Evolutionary conservation across 2,113 vertebrate species (phyloP), one percentile per base, ranked within the genome.

Genomic region (Aphyosemion australe): DNA sequence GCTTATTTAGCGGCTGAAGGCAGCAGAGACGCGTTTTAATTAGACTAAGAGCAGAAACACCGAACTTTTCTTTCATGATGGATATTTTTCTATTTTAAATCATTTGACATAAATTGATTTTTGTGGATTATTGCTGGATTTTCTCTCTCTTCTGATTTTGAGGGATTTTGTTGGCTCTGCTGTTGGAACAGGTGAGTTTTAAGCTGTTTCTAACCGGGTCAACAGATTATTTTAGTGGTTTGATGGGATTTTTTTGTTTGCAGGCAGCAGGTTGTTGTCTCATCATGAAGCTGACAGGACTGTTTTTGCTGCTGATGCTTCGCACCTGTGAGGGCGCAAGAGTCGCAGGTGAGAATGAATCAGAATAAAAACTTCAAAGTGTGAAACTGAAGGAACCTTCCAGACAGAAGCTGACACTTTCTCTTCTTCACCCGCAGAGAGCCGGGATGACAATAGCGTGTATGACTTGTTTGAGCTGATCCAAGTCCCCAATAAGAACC

Each of bases 401-500:
- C 53, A 70, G 10, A 85, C 65, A 79, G 72, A 72, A 12, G 2
- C 41, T 85, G 49, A 31, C 67, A 37, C 51, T 77, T 72, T 2
- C 78, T 65, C 1, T 82, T 51, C 50, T 82, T 74, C 65, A 21
- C 50, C 52, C 15, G 54, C 93, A 99, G 98, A 98, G 78, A 93
- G 94, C 48, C 90, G 91, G 60, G 97, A 99, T 51, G 96, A 97
- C 87, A 95, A 95, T 79, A 95, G 96, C 0, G 96, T 99, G 42
- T 98, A 94, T 1, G 98, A 99, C 90, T 80, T 99, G 87, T 98
- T 99, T 76, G 96, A 99, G 72, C 90, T 96, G 72, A 88, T 93
- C 0, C 93, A 93, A 51, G 90, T 95, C 48, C 91, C 83, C 45
- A 93, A 87, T 61, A 95, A 92, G 85, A 94, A 93, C 69, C 90